Evolutionary conservation across 1,140 invertebrate genomes (phyloP).

Genomic region (Drosophila lacteicornis): DNA sequence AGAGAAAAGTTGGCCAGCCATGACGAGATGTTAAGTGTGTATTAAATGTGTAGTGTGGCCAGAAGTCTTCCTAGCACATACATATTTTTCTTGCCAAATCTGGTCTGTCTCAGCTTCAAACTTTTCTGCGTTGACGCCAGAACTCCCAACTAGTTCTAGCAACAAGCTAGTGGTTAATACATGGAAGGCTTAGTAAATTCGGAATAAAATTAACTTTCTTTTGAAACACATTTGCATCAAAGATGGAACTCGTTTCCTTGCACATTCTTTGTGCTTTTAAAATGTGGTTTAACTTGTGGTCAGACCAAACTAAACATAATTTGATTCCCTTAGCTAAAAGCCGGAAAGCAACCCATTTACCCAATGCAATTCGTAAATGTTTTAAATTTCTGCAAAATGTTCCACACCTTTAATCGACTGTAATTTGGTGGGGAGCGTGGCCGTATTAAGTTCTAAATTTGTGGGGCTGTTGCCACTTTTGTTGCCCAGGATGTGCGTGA

Average conservation of each 20-base stretch:
- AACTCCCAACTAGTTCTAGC: neutral
- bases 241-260: neutral
- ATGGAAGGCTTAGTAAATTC: too few relatives aligned
- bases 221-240: too few relatives aligned
- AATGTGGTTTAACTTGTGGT: too few relatives aligned
- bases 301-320: too few relatives aligned
- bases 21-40: too few relatives aligned
- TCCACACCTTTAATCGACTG: neutral
- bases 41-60: neutral
- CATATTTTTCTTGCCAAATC: neutral
- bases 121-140: neutral
- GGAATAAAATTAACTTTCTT: too few relatives aligned
- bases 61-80: neutral
- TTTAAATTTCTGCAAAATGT: neutral
- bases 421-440: neutral
- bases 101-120: neutral
- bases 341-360: too few relatives aligned
- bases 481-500: constrained; percentile 65
- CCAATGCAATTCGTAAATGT: neutral
- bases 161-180: neutral
- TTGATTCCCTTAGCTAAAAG: too few relatives aligned
- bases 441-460: constrained; percentile 3
- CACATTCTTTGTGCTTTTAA: too few relatives aligned
- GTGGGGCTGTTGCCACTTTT: constrained; percentile 23
- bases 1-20: too few relatives aligned